These are phyloP conservation scores for Nyctibius bracteatus DNA, from an alignment of 2,113 vertebrate genomes.

Conservation along the genomic window DNA sequence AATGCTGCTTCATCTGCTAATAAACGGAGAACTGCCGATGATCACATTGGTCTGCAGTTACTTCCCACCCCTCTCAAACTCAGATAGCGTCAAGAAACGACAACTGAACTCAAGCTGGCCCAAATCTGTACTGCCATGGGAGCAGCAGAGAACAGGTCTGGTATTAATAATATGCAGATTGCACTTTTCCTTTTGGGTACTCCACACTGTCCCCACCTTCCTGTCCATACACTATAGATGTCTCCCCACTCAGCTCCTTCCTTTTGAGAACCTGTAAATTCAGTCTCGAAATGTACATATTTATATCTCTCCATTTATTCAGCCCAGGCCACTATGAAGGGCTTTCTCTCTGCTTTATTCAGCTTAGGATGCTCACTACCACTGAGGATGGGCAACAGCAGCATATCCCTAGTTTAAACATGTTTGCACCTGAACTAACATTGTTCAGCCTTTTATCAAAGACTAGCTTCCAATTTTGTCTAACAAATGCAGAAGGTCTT, in stretches of 20 bases:
- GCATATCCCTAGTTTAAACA: not conserved
- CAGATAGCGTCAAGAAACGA: too few relatives aligned
- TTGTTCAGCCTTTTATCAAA: fast-evolving
- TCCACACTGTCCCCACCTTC: not conserved
- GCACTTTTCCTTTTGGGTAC: not conserved
- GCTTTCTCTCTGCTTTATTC: not conserved
- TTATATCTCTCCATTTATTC: not conserved
- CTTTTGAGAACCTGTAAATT: not conserved
- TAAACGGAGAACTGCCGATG: too few relatives aligned
- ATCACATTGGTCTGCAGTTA: too few relatives aligned
- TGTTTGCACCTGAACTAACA: not conserved
- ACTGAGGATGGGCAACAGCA: not conserved
- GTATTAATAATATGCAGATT: not conserved
- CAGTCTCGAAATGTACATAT: not conserved
- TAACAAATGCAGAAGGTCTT: not conserved
- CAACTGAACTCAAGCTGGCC: not conserved
- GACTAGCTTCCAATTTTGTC: not conserved
- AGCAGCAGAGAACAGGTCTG: not conserved
- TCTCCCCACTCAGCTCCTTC: not conserved
- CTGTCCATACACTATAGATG: fast-evolving
- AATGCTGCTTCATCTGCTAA: too few relatives aligned
- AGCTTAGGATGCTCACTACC: not conserved
- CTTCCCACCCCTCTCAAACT: too few relatives aligned
- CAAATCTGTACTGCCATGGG: not conserved
- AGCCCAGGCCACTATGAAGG: not conserved